Evolutionary conservation across 1,140 invertebrate genomes (phyloP).

Genomic region (Drosophila nannoptera): DNA sequence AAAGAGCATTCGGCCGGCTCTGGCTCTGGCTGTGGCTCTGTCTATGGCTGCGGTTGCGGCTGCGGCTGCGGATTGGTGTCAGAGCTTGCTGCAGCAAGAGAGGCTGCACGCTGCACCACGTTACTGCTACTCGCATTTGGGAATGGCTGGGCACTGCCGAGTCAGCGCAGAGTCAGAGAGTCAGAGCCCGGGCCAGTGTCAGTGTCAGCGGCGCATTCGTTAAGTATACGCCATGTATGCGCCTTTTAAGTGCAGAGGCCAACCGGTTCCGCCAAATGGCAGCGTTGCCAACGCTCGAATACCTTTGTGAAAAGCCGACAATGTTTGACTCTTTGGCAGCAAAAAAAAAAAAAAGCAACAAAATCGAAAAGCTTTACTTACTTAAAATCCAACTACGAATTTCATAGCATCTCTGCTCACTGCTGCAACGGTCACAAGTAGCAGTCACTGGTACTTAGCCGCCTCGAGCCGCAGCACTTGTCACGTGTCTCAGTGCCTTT

Average conservation of each 20-base stretch:
- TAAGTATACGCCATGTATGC: slow-evolving; percentile 71
- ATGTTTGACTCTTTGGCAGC: slow-evolving; percentile 46
- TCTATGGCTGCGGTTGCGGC: not conserved
- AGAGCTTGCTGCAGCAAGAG: slow-evolving; percentile 46
- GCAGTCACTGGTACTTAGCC: slow-evolving; percentile 7
- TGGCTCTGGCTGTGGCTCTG: slow-evolving; percentile 6
- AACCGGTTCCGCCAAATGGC: slow-evolving; percentile 53
- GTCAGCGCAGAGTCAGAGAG: slow-evolving; percentile 9
- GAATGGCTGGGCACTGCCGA: slow-evolving; percentile 30
- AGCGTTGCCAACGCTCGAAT: slow-evolving; percentile 32
- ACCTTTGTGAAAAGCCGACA: slow-evolving; percentile 50
- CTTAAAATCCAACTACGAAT: slow-evolving; percentile 8
- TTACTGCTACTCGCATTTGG: slow-evolving; percentile 59
- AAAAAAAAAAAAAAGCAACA: slow-evolving; percentile 3
- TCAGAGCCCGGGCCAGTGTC: slow-evolving; percentile 12
- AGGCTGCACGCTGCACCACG: slow-evolving; percentile 37
- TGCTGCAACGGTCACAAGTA: slow-evolving; percentile 1
- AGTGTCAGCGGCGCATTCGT: slow-evolving; percentile 44
- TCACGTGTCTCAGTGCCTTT: slow-evolving; percentile 10
- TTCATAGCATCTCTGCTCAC: slow-evolving; percentile 10
- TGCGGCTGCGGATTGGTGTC: slow-evolving; percentile 64
- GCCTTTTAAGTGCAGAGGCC: slow-evolving; percentile 65
- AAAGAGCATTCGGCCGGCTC: slow-evolving; percentile 43
- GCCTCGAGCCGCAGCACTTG: not conserved
- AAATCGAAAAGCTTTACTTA: not conserved